Conservation (phyloP, 1,140 invertebrate species). For the Drosophila grimshawi region DNA sequence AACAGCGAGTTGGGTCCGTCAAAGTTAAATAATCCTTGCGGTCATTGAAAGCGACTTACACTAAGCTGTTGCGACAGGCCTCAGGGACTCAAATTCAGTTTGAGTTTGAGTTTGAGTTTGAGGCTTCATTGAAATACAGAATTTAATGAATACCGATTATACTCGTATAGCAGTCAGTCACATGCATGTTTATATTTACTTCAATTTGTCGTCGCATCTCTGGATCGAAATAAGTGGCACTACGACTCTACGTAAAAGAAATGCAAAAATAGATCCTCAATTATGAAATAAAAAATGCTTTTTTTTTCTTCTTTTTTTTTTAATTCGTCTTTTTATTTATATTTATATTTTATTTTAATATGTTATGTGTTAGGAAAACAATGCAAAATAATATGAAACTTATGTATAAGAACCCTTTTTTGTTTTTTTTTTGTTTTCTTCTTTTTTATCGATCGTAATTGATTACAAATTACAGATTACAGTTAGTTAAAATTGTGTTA, state of each 20-base stretch:
- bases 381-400: slow-evolving; percentile 73
- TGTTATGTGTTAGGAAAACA: slow-evolving; percentile 74
- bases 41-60: slow-evolving; percentile 6
- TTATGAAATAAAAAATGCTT: neutral
- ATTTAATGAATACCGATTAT: neutral
- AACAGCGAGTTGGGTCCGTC: neutral
- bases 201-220: no score
- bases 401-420: slow-evolving; percentile 70
- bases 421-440: slow-evolving; percentile 15
- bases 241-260: no score
- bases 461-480: slow-evolving; percentile 47
- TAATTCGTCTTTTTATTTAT: slow-evolving; percentile 60
- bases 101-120: no score
- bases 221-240: no score
- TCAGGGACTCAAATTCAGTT: neutral
- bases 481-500: slow-evolving; percentile 61
- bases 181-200: no score
- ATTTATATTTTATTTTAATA: slow-evolving; percentile 63
- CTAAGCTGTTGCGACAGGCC: slow-evolving; percentile 5
- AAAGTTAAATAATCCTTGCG: slow-evolving; percentile 24
- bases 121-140: neutral
- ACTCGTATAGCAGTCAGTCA: no score
- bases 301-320: slow-evolving; percentile 23
- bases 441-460: slow-evolving; percentile 33
- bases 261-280: neutral